Evolutionary conservation across 1,140 invertebrate genomes (phyloP).

Genomic region (Cecropterus lyciades): DNA sequence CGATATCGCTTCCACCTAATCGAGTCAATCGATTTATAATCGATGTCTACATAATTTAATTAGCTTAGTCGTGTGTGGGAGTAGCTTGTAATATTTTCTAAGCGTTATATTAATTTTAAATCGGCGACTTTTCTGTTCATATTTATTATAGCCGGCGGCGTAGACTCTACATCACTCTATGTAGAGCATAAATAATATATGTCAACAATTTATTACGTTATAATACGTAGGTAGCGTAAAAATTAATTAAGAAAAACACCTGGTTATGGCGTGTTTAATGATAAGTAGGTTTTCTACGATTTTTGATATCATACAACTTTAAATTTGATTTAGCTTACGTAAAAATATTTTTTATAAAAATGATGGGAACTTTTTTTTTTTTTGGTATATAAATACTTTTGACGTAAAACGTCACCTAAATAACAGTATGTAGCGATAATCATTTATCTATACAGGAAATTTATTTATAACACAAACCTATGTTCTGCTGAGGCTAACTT

Average conservation of each 20-base stretch:
- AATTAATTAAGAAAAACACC: constrained; percentile 35
- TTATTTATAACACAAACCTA: no score
- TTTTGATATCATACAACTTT: no score
- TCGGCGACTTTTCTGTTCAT: constrained; percentile 20
- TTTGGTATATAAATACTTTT: no score
- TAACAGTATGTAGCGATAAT: no score
- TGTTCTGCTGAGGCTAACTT: no score
- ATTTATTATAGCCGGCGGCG: constrained; percentile 28
- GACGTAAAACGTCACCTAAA: no score
- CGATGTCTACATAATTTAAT: constrained; percentile 34
- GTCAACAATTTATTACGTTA: constrained; percentile 28
- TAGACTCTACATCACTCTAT: constrained; percentile 22
- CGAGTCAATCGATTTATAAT: constrained; percentile 34
- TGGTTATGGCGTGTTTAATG: constrained; percentile 8
- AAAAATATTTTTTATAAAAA: no score
- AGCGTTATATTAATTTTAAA: constrained; percentile 31
- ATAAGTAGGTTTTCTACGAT: neutral
- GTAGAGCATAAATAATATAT: constrained; percentile 27
- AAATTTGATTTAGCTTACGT: no score
- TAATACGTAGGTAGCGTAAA: constrained; percentile 33
- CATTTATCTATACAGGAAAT: no score
- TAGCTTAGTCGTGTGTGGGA: constrained; percentile 23
- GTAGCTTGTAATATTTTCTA: constrained; percentile 29
- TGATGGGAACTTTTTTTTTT: no score
- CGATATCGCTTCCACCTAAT: constrained; percentile 25